Base-by-base conservation (phyloP, 2,113 vertebrate genomes). In the Dolichallabes microphthalmus region DNA sequence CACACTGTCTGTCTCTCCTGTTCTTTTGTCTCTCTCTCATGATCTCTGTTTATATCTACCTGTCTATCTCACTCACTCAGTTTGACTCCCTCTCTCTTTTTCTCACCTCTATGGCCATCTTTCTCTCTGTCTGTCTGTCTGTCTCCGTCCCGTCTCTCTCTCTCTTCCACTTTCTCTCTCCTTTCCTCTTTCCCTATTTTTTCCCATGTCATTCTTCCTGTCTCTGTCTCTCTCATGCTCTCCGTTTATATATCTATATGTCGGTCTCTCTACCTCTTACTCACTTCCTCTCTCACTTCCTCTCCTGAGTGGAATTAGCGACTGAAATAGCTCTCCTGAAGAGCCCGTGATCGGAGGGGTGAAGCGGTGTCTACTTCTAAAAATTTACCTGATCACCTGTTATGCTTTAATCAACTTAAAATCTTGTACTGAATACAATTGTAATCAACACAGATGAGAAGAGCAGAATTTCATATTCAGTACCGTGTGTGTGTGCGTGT, bases 301-400 rank as follows among this genome's bases (percentile, higher is more conserved):
- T 64, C 74, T 50, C 12, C 11, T 32, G 73, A 55, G 60, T 15
- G 39, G 68, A 85, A 85, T 85, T 15, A 85, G 74, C 25, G 74
- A 55, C 83, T 77, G 50, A 78, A 68, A 55, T 66, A 78, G 45
- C 27, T 78, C 52, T 68, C 4, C 61, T 77, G 45, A 78, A 84
- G 83, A 55, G 27, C 60, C 39, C 30, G 7, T 68, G 58, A 57
- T 4, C 10, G 2, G 32, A 68, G 75, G 57, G 27, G 45, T 68
- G 64, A 76, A 76, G 52, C 55, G 52, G 50, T 19, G 25, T n/a
- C 35, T 69, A 3, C 27, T 30, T 27, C 80, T 39, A 64, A 81
- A 68, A 50, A 81, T 81, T 68, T 15, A 66, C 14, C 45, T 50
- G 61, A 50, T 60, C 5, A 7, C 22, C 58, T 50, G 25, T 17